Evolutionary conservation across 1,140 invertebrate species (phyloP), one percentile per base, ranked within the genome.

Genomic region (Pachypeltis micranthus): DNA sequence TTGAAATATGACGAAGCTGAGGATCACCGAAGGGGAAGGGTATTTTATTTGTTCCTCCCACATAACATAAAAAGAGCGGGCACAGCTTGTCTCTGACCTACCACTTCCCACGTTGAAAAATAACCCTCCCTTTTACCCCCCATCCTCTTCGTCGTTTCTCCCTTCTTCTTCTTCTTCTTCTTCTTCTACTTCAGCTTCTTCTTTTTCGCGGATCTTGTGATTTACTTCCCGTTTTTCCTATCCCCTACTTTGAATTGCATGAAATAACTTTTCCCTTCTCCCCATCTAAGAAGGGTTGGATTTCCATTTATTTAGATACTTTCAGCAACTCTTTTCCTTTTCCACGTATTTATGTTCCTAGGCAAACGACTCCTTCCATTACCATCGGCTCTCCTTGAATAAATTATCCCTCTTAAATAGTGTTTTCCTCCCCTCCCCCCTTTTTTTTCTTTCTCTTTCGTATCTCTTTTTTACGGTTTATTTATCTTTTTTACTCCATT

Each of bases 221-320:
- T 59, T 59, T 59, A 59, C 57, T 29, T 19, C 26, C 26, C 57
- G n/a, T 59, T n/a, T 59, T 51, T 7, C 47, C 21, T 21, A 10
- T 21, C 47, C 44, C 64, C 64, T 65, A 63, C 64, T 65, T 65
- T 65, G 64, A 65, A 65, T 65, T 65, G 64, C 64, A 65, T 65
- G 64, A 65, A 65, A 65, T 65, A 65, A 65, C 64, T 65, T 65
- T 63, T 63, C 44, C 27, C 39, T 59, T n/a, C n/a, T 54, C 44
- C 21, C 34, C 4, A 2, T 28, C 62, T 27, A 29, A 39, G 27
- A 54, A 47, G 61, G 61, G 61, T 47, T 44, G 61, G 61, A 65
- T 65, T 65, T 65, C 64, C 64, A 65, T 65, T 65, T 65, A 65
- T 65, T 65, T 65, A 65, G 64, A 34, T 60, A 59, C 61, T 65